Percentiles rank a stretch among this genome's conserved stretches.
phyloP scores from a whole-genome alignment of 2,888 invertebrate species.

The Calameuta filiformis region DNA sequence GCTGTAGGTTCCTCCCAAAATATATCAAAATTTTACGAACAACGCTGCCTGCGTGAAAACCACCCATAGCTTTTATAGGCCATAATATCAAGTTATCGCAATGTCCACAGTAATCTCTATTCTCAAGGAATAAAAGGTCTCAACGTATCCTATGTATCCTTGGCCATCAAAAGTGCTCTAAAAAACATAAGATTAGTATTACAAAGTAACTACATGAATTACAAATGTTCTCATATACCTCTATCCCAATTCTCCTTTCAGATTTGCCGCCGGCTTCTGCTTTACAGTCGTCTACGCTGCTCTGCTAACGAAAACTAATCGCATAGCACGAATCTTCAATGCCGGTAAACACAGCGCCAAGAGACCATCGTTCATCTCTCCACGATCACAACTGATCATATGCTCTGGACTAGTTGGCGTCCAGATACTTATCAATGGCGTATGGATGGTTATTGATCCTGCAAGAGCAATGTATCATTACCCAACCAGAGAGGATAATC shows the following conservation, averaged over 20 bases:
- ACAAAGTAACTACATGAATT: background rate
- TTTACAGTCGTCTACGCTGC: slow-evolving; percentile 98
- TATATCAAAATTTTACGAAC: background rate
- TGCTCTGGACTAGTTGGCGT: slow-evolving; percentile 88
- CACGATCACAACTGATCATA: slow-evolving; percentile 89
- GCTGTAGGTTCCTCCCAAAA: background rate
- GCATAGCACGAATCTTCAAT: slow-evolving; percentile 96
- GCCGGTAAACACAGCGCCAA: slow-evolving; percentile 96
- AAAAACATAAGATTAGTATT: background rate
- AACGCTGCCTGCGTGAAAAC: background rate
- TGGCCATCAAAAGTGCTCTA: background rate
- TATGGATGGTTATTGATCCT: slow-evolving; percentile 93
- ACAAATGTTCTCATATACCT: background rate
- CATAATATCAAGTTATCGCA: background rate
- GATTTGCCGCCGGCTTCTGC: slow-evolving; percentile 92
- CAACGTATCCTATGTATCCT: background rate
- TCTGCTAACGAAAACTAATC: slow-evolving; percentile 95
- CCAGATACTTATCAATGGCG: slow-evolving; percentile 89
- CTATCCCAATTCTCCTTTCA: slow-evolving; percentile 53
- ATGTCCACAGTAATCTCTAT: background rate
- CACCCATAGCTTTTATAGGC: background rate
- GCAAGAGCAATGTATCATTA: slow-evolving; percentile 91
- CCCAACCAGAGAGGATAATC: slow-evolving; percentile 91
- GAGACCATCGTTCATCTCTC: slow-evolving; percentile 93
- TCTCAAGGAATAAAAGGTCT: background rate